Percentiles rank a stretch among this genome's conserved stretches.
phyloP scores from a whole-genome alignment of 2,888 invertebrate genomes.

The Epirrita christyi region DNA sequence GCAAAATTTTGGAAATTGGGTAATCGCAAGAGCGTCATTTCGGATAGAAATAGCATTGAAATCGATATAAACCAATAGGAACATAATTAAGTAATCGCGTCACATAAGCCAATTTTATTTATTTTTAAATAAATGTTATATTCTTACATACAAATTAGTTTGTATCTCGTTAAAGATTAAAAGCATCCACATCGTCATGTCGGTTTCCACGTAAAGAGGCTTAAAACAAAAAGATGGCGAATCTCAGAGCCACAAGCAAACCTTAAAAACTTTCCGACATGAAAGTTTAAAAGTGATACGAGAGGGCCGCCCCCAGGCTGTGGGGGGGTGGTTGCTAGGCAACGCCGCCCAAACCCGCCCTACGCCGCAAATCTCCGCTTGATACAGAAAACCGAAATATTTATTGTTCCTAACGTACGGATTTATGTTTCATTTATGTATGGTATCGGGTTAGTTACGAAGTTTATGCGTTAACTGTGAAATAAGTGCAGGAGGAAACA shows the following conservation, averaged over 20 bases:
- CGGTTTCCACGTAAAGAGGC: conserved; percentile 63
- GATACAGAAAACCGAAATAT: conserved; percentile 71
- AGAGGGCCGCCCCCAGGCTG: conserved; percentile 48
- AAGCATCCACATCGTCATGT: conserved; percentile 41
- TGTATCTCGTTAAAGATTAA: conserved; percentile 34
- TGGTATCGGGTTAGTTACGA: conserved; percentile 9
- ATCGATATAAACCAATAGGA: no score
- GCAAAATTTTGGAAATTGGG: no score
- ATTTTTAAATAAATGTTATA: conserved; percentile 1
- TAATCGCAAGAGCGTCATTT: no score
- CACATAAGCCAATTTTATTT: neutral
- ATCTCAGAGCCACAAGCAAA: conserved; percentile 79
- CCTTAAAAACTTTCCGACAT: conserved; percentile 83
- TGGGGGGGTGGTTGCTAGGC: conserved; percentile 66
- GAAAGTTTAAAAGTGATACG: conserved; percentile 84
- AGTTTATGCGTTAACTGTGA: neutral
- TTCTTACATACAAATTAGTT: conserved; percentile 12
- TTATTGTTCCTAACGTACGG: conserved; percentile 70
- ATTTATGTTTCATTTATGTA: conserved; percentile 50
- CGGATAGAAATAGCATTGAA: no score
- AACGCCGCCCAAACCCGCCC: conserved; percentile 72
- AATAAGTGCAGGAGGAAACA: no score
- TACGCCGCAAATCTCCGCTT: conserved; percentile 79
- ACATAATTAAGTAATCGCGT: no score
- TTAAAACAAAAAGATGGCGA: conserved; percentile 76